Percentiles rank a stretch among this genome's conserved stretches.
phyloP scores from a whole-genome alignment of 2,888 invertebrate genomes.

The Catocala sponsa region DNA sequence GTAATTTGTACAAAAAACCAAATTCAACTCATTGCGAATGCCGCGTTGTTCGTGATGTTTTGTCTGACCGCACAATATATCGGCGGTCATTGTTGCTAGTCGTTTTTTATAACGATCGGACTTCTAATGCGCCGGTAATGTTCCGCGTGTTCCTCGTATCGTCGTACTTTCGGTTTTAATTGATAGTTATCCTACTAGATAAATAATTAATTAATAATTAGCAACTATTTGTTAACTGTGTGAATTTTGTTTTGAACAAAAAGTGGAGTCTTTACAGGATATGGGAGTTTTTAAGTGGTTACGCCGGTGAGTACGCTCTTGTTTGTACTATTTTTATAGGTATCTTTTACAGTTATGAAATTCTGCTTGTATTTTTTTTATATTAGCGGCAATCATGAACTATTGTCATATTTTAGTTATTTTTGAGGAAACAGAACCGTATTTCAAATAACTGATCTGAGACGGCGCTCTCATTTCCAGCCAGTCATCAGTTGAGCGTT shows the following conservation, averaged over 20 bases:
- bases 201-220: conserved; percentile 43
- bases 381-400: background rate
- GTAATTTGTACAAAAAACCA: conserved; percentile 87
- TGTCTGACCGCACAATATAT: conserved; percentile 87
- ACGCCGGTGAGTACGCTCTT: conserved; percentile 77
- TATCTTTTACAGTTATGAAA: background rate
- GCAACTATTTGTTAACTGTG: conserved; percentile 50
- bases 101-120: conserved; percentile 77
- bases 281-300: conserved; percentile 87
- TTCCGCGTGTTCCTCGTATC: conserved; percentile 70
- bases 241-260: conserved; percentile 47
- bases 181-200: conserved; percentile 52
- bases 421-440: background rate
- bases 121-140: conserved; percentile 81
- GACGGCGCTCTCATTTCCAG: background rate
- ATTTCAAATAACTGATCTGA: conserved; percentile 1
- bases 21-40: conserved; percentile 86
- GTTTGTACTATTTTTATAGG: conserved; percentile 14
- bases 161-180: conserved; percentile 66
- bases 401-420: background rate
- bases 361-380: no score
- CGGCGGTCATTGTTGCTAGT: conserved; percentile 83
- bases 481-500: conserved; percentile 1
- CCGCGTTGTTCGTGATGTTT: conserved; percentile 85
- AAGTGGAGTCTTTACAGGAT: conserved; percentile 76